Conservation (phyloP, 1,140 invertebrate species). For the Lepidurus arcticus region DNA sequence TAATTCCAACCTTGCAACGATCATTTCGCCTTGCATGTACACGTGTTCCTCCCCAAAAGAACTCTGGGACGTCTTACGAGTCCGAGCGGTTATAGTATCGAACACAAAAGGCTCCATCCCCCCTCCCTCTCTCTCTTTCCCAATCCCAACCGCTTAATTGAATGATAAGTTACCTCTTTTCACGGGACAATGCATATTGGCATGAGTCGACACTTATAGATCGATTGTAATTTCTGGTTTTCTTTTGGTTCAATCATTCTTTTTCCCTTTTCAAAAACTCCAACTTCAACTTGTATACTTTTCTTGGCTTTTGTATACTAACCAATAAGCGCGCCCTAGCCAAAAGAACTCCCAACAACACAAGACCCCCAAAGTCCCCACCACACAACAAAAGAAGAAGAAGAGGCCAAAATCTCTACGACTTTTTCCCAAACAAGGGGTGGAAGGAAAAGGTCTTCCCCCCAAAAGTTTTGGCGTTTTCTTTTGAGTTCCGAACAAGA, state of each 20-base stretch:
- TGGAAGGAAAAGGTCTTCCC: neutral
- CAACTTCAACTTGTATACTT: neutral
- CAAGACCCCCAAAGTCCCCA: too few relatives aligned
- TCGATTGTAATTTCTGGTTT: neutral
- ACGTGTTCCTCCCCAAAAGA: too few relatives aligned
- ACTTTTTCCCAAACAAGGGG: neutral
- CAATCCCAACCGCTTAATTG: conserved; percentile 9
- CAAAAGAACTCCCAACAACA: too few relatives aligned
- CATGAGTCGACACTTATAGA: conserved; percentile 11
- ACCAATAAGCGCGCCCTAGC: neutral
- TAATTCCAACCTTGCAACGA: too few relatives aligned
- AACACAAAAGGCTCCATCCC: neutral
- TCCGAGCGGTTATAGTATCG: neutral
- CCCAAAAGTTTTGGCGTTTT: neutral
- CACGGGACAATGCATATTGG: conserved; percentile 1
- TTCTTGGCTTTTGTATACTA: neutral
- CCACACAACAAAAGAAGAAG: too few relatives aligned
- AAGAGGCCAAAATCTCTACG: too few relatives aligned
- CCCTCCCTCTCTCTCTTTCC: neutral
- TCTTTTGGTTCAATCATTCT: conserved; percentile 8
- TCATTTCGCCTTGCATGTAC: too few relatives aligned
- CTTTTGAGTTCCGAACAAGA: neutral
- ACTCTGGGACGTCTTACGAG: neutral
- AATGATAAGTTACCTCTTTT: conserved; percentile 19
- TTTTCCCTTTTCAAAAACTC: neutral